Percentiles rank a stretch among this genome's conserved stretches.
Evolutionary conservation across 1,140 invertebrate species (phyloP).

Genomic region (Drosophila kanapiae): DNA sequence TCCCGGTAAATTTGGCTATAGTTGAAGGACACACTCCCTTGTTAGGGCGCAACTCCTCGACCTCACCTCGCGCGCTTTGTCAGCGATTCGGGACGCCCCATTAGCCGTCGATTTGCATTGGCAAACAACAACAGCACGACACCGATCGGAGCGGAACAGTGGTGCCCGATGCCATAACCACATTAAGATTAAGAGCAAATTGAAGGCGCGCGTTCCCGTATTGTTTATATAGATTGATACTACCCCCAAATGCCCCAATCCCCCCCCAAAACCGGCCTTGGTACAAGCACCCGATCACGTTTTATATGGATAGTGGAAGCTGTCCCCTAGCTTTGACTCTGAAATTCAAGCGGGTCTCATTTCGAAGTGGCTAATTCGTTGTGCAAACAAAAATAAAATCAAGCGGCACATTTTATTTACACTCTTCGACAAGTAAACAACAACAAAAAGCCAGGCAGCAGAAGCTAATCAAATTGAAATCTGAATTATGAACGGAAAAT

Average conservation of each 20-base stretch:
- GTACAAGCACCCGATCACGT: conserved; percentile 19
- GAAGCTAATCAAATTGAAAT: conserved; percentile 9
- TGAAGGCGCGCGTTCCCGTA: conserved; percentile 22
- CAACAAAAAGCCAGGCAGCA: not conserved
- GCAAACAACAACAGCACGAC: conserved; percentile 36
- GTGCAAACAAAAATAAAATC: conserved; percentile 25
- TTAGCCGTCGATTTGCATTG: conserved; percentile 37
- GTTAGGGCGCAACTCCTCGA: not conserved
- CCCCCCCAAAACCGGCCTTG: conserved; percentile 4
- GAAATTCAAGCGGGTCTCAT: not conserved
- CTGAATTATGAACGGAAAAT: not conserved
- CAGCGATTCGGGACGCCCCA: conserved; percentile 45
- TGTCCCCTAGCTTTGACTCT: not conserved
- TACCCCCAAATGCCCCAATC: not conserved
- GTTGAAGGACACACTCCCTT: not conserved
- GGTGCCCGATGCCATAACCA: conserved; percentile 26
- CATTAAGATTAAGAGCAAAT: conserved; percentile 46
- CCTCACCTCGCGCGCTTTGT: conserved; percentile 24
- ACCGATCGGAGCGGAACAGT: conserved; percentile 11
- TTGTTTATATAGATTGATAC: conserved; percentile 25
- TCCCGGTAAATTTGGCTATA: fast-evolving
- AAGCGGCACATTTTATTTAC: conserved; percentile 37
- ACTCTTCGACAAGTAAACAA: conserved; percentile 39
- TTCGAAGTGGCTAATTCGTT: conserved; percentile 30
- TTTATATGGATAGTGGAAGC: conserved; percentile 10